phyloP scores from a whole-genome alignment of 92 coral and sea anemone species.

The Porites cylindrica region DNA sequence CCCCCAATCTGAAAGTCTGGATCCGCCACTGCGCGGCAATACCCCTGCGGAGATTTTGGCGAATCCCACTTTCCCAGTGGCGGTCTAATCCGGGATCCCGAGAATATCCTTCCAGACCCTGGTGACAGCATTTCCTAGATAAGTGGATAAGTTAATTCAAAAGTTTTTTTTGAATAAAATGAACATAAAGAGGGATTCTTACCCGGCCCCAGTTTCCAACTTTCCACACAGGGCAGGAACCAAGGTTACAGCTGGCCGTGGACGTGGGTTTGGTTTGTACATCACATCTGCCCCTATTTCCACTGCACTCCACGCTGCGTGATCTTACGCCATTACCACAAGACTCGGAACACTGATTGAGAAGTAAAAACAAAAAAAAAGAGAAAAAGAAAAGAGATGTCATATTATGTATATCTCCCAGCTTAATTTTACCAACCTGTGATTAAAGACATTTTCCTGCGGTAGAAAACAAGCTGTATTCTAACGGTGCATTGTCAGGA shows the following conservation, averaged over 20 bases:
- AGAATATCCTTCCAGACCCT: too few relatives aligned
- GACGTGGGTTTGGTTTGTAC: constrained; percentile 51
- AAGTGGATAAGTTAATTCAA: too few relatives aligned
- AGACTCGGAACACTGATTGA: constrained; percentile 79
- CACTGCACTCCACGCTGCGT: constrained; percentile 67
- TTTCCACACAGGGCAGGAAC: constrained; percentile 71
- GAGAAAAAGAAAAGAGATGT: not conserved
- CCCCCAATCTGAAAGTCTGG: too few relatives aligned
- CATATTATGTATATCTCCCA: not conserved
- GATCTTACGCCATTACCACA: constrained; percentile 78
- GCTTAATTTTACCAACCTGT: not conserved
- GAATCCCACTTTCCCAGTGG: too few relatives aligned
- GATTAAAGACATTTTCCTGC: not conserved
- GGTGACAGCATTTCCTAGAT: too few relatives aligned
- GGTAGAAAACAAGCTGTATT: not conserved
- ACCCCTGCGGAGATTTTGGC: too few relatives aligned
- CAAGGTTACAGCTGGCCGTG: constrained; percentile 51
- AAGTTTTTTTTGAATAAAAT: too few relatives aligned
- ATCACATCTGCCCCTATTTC: constrained; percentile 48
- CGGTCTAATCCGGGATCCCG: too few relatives aligned
- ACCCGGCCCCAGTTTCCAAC: constrained; percentile 71
- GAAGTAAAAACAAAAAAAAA: not conserved
- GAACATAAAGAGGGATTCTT: not conserved
- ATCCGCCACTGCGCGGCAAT: too few relatives aligned
- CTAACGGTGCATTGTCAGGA: too few relatives aligned